Evolutionary conservation across 2,888 invertebrate species (phyloP), one percentile per base, ranked within the genome.

Genomic region (Trachelus iudaicus): DNA sequence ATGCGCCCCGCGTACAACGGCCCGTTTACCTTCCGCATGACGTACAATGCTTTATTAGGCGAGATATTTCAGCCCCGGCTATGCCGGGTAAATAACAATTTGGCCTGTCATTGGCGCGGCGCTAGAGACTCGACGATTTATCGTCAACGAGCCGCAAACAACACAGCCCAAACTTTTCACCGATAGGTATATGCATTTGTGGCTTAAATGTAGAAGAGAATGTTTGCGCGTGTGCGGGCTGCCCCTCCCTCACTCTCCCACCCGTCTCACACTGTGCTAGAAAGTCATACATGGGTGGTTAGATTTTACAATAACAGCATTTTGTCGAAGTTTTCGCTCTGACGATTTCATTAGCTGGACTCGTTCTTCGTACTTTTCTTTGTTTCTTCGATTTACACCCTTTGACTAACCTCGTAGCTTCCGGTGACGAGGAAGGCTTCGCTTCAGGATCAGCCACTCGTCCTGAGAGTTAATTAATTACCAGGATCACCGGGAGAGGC

Each of bases 281-380:
- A 23, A 9, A 23, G 9, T 56, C 23, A 56, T 9, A 23, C 0
- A 9, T 6, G 40, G 2, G 6, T 23, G 40, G 23, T 23, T 56
- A 9, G 56, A 56, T 3, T 56, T 56, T 9, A 56, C 56, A 9
- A 9, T 56, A 56, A 56, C 23, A 2, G 9, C 23, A 2, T 56
- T 56, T 56, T 56, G 2, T 6, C 56, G 2, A 23, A 56, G 3
- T 23, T 23, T 23, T 56, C 2, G 9, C 9, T 9, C 23, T 2
- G 40, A 6, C 40, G 40, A 40, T 40, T 34, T 69, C 69, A 13
- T 34, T 34, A 3, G 37, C 37, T 69, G 15, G 15, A 13, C 23
- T 23, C 0, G 35, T 37, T 13, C 13, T 12, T 4, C 40, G 15
- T 40, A 33, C 31, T 33, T 84, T 83, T 84, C 80, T 78, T 83